Evolutionary conservation across 2,888 invertebrate genomes (phyloP).

Genomic region (Trichogramma dendrolimi): DNA sequence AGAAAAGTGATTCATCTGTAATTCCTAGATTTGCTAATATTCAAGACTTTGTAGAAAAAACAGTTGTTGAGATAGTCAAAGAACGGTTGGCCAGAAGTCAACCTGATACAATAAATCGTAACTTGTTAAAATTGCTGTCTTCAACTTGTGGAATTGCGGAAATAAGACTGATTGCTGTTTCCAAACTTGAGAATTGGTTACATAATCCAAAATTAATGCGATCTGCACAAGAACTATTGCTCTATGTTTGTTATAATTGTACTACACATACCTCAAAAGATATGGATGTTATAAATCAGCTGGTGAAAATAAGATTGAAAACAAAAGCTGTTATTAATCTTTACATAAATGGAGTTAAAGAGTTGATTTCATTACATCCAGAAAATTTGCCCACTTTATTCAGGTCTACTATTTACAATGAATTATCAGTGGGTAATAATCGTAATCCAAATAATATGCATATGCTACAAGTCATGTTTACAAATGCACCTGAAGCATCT

Average conservation of each 20-base stretch:
- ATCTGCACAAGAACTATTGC: constrained; percentile 85
- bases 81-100: constrained; percentile 82
- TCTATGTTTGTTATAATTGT: constrained; percentile 88
- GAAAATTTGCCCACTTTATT: constrained; percentile 80
- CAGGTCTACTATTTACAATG: constrained; percentile 91
- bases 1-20: constrained; percentile 52
- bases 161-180: constrained; percentile 74
- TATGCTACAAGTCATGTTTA: constrained; percentile 83
- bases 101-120: constrained; percentile 82
- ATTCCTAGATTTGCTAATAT: constrained; percentile 60
- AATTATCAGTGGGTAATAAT: constrained; percentile 70
- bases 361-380: constrained; percentile 79
- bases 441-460: constrained; percentile 94
- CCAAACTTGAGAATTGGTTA: constrained; percentile 86
- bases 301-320: constrained; percentile 88
- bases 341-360: constrained; percentile 84
- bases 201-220: constrained; percentile 93
- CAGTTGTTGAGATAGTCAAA: constrained; percentile 80
- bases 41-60: constrained; percentile 69
- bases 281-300: constrained; percentile 73
- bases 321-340: constrained; percentile 88
- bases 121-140: constrained; percentile 80
- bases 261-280: constrained; percentile 66
- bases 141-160: constrained; percentile 83
- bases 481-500: constrained; percentile 75